phyloP scores from a whole-genome alignment of 2,888 invertebrate genomes.

The Oligia fasciuncula region DNA sequence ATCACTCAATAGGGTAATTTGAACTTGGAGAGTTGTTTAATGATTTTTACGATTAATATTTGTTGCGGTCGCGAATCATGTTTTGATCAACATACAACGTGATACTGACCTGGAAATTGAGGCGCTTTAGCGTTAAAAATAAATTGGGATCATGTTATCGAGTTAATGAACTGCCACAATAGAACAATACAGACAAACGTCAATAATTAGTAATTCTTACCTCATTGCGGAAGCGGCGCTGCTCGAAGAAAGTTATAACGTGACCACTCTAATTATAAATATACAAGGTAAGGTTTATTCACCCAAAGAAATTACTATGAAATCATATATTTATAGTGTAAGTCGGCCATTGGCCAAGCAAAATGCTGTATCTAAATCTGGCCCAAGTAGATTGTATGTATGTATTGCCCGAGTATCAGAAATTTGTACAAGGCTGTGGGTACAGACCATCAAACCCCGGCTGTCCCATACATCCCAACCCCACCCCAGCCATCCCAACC shows the following conservation, averaged over 20 bases:
- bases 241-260: conserved; percentile 69
- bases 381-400: neutral
- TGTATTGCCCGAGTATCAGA: neutral
- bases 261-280: conserved; percentile 60
- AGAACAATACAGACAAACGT: conserved; percentile 70
- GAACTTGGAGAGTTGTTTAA: neutral
- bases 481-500: no score
- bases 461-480: no score
- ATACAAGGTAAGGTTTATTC: neutral
- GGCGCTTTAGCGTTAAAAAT: neutral
- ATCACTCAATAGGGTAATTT: no score
- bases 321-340: neutral
- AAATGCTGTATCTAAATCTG: neutral
- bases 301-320: neutral
- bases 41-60: neutral
- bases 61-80: neutral
- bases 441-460: no score
- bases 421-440: no score
- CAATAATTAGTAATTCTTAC: conserved; percentile 76
- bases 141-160: conserved; percentile 45
- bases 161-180: conserved; percentile 75
- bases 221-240: conserved; percentile 70
- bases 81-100: neutral
- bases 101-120: neutral
- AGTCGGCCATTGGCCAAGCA: neutral